These are phyloP conservation scores for Eleginops maclovinus DNA, from an alignment of 2,113 vertebrate genomes.

Conservation along the genomic window DNA sequence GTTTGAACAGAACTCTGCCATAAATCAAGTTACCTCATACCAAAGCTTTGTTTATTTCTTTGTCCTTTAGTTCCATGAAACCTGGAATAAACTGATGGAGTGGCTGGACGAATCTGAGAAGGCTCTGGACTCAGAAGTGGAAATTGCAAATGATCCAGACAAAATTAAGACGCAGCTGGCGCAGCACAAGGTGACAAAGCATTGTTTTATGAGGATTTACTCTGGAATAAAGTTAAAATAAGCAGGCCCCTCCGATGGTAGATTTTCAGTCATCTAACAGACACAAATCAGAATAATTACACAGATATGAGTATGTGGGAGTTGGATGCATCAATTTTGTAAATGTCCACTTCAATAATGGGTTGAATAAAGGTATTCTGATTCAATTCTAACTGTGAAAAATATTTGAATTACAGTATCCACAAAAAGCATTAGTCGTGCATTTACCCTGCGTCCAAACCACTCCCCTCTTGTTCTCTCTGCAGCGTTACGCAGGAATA, in stretches of 20 bases:
- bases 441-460: constrained; percentile 13
- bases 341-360: no score
- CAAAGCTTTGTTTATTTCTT: constrained; percentile 27
- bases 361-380: no score
- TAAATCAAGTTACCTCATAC: constrained; percentile 56
- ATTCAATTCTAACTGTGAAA: constrained; percentile 31
- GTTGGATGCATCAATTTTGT: constrained; percentile 2
- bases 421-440: constrained; percentile 28
- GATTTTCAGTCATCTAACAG: constrained; percentile 28
- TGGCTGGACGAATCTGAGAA: constrained; percentile 97
- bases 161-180: constrained; percentile 95
- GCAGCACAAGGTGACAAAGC: constrained; percentile 91
- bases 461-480: constrained; percentile 36
- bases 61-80: constrained; percentile 92
- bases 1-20: constrained; percentile 36
- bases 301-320: constrained; percentile 25
- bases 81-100: constrained; percentile 96
- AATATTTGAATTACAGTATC: constrained; percentile 30
- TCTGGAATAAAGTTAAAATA: not conserved
- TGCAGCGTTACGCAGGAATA: constrained; percentile 50
- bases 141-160: constrained; percentile 98
- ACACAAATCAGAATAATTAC: constrained; percentile 13
- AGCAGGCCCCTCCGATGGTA: not conserved
- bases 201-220: not conserved
- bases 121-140: constrained; percentile 93